Conservation (phyloP, 2,113 vertebrate genomes). For the Damaliscus lunatus region DNA sequence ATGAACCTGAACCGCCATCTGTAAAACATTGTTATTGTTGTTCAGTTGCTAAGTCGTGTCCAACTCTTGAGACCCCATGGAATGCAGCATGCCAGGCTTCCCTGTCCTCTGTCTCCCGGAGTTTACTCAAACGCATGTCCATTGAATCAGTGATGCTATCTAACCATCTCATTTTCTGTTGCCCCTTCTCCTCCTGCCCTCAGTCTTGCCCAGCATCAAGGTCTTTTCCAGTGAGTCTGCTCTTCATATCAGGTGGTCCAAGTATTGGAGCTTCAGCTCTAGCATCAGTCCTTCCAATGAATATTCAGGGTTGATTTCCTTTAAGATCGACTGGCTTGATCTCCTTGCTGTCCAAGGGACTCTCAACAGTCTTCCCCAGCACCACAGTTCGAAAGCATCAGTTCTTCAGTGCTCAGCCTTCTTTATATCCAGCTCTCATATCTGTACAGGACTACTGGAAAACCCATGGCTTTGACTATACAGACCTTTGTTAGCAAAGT, state of each 20-base stretch:
- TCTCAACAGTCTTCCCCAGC: not conserved
- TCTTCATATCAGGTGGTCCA: not conserved
- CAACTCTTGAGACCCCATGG: not conserved
- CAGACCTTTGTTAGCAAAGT: not conserved
- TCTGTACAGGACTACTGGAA: not conserved
- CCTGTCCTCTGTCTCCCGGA: not conserved
- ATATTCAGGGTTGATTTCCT: not conserved
- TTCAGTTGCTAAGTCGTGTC: not conserved
- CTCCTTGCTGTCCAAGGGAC: not conserved
- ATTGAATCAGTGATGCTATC: not conserved
- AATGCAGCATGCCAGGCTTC: not conserved
- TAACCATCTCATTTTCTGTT: not conserved
- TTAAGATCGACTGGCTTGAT: not conserved
- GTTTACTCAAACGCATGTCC: not conserved
- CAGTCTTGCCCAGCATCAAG: not conserved
- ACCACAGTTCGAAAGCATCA: not conserved
- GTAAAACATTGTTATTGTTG: not conserved
- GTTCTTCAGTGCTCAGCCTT: not conserved
- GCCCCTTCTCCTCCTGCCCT: not conserved
- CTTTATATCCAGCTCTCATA: not conserved
- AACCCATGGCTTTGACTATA: not conserved
- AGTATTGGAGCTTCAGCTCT: not conserved
- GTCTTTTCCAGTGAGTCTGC: not conserved
- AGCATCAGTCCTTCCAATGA: not conserved
- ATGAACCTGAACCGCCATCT: not conserved